A percentile compares a stretch with the other conserved stretches of the same genome.
Conservation (phyloP, 2,797 vertebrate species). For the Arrhamphus sclerolepis region DNA sequence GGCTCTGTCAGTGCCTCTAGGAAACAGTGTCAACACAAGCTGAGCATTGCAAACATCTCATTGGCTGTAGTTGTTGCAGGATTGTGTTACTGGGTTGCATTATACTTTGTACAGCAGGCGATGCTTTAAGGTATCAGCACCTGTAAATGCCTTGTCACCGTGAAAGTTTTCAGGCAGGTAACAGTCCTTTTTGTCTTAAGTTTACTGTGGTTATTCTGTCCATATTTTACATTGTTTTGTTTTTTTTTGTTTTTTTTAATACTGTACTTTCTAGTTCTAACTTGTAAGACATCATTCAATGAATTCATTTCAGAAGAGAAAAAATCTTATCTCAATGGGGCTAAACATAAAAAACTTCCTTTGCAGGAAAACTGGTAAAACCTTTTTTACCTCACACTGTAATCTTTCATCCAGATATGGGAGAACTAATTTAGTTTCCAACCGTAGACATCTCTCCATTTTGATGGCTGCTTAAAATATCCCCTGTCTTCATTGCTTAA, state of each 20-base stretch:
- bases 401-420: constrained; percentile 12
- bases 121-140: constrained; percentile 29
- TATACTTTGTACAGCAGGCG: constrained; percentile 30
- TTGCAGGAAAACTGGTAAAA: neutral
- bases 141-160: constrained; percentile 39
- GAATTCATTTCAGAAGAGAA: constrained; percentile 18
- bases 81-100: constrained; percentile 43
- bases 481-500: constrained; percentile 24
- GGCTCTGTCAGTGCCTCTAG: neutral
- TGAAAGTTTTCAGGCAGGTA: constrained; percentile 23
- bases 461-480: constrained; percentile 32
- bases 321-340: constrained; percentile 15
- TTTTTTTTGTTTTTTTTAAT: constrained; percentile 13
- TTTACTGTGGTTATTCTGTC: constrained; percentile 30
- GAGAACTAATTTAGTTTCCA: constrained; percentile 38
- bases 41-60: constrained; percentile 7
- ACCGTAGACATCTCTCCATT: constrained; percentile 18
- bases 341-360: constrained; percentile 17
- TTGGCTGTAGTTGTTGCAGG: constrained; percentile 26
- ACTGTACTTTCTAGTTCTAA: constrained; percentile 15
- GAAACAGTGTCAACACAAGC: constrained; percentile 4
- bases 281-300: constrained; percentile 24
- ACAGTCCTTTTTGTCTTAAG: constrained; percentile 54
- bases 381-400: constrained; percentile 9
- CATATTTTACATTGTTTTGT: constrained; percentile 1